These are phyloP conservation scores for Eupithecia tripunctaria DNA, from an alignment of 2,888 invertebrate species.

Conservation along the genomic window DNA sequence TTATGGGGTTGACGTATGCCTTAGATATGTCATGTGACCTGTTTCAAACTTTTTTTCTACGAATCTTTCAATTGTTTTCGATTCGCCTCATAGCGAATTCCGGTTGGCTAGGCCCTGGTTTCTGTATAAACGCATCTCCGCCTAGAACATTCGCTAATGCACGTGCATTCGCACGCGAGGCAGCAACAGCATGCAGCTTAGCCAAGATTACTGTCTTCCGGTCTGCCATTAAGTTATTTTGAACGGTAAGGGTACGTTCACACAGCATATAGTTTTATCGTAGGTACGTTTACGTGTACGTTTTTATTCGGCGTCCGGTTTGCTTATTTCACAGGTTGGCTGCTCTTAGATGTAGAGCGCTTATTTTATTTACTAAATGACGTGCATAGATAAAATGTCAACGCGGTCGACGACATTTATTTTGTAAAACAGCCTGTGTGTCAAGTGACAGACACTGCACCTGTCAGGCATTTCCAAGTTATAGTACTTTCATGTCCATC, in stretches of 20 bases:
- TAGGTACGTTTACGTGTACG: no score
- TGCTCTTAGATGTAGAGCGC: neutral
- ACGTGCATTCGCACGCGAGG: constrained; percentile 4
- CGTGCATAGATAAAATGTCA: neutral
- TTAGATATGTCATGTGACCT: no score
- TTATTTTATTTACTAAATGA: neutral
- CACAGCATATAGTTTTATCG: no score
- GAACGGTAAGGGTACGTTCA: neutral
- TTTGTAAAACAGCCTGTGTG: neutral
- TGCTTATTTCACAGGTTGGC: neutral
- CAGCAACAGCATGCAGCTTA: constrained; percentile 8
- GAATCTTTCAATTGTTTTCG: no score
- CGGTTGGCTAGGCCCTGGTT: neutral
- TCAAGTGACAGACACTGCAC: no score
- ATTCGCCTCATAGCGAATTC: no score
- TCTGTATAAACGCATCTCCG: constrained; percentile 1
- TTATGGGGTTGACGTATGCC: no score
- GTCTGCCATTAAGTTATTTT: constrained; percentile 19
- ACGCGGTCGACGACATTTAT: neutral
- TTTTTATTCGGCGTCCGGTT: no score
- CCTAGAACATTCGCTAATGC: constrained; percentile 16
- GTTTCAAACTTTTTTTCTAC: no score
- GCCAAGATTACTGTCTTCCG: constrained; percentile 23
- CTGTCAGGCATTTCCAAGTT: no score
- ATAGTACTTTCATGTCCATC: no score